Base-by-base conservation (phyloP, 2,888 invertebrate species). In the Nematopogon swammerdamellus region DNA sequence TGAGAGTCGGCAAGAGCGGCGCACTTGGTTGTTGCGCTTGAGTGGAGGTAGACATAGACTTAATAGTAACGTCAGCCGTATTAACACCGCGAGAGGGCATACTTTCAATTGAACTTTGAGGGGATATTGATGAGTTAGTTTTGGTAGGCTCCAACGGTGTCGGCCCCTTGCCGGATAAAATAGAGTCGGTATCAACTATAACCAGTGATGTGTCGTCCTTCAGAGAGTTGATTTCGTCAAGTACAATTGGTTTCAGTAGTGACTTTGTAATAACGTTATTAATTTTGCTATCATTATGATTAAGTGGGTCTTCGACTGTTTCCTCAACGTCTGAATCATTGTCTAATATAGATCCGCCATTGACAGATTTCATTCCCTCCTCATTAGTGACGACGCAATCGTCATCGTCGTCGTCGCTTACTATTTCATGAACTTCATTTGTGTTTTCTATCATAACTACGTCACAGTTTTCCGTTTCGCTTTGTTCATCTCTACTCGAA, bases 141-240 rank as follows among this genome's bases (percentile, higher is more conserved):
- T 72, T 72, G 19, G 18, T 3, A 51, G 55, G 59, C 51, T 58
- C 59, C 20, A 57, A 49, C 44, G 68, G 58, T 18, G 62, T 55
- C 29, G 63, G 54, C 44, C 63, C 61, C 58, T 75, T 75, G 0
- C 71, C 73, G 42, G 77, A 70, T 51, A 80, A 62, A 57, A 80
- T 79, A 16, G 91, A 88, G 75, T 91, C 91, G n/a, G 91, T 91
- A 61, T 92, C 92, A 59, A 92, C 91, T 50, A 92, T 91, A 49
- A 92, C 91, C 58, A 92, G 80, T 6, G 90, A 90, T 1, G 91
- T 89, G 67, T 92, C 86, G 63, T 91, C 86, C 64, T 86, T 85
- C 55, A 72, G 72, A 48, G 70, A 54, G 60, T 50, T 69, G 60
- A 68, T 70, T 47, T 68, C 65, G 20, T 66, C 60, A 75, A 73